Evolutionary conservation across 1,140 invertebrate species (phyloP), one percentile per base, ranked within the genome.

Genomic region (Nylanderia fulva): DNA sequence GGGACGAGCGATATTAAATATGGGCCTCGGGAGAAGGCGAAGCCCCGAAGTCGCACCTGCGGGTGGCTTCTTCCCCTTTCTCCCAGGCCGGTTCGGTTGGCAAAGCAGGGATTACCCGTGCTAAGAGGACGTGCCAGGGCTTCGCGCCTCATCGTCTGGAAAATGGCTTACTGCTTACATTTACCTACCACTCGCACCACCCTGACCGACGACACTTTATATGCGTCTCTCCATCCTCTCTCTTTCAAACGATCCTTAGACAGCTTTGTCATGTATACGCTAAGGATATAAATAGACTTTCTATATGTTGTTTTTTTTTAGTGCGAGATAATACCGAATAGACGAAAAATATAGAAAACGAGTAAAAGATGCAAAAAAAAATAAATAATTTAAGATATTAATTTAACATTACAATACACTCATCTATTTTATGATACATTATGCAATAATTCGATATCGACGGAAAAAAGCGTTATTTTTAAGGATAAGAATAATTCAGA

Each of bases 71-170:
- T 75, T 91, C 88, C 79, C 83, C 56, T 21, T 45, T 61, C 52
- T 88, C 86, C 76, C 72, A 42, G 45, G 42, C 9, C 75, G 87
- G 91, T 76, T 86, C 89, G 92, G 90, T 91, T 93, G 88, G 93
- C 92, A 91, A 94, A 90, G 93, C 92, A 93, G 92, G 93, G 94
- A 95, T 95, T 95, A 95, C 91, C 88, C 86, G 72, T 86, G 91
- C 92, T 93, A 94, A 94, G 92, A 94, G 92, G 91, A 91, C 90
- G 89, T 90, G 89, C 45, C 89, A 86, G 93, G 94, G 94, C 94
- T 95, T 95, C 94, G 93, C 94, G 94, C 93, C 92, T 95, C 94
- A 95, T 95, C 94, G 94, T 95, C 94, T 95, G 94, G 94, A 95
- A 95, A 95, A 95, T 95, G 93, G 94, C 94, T 95, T 95, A 95